Percentiles rank a stretch among this genome's conserved stretches.
phyloP scores from a whole-genome alignment of 2,888 invertebrate species.

The Hemaris fuciformis region DNA sequence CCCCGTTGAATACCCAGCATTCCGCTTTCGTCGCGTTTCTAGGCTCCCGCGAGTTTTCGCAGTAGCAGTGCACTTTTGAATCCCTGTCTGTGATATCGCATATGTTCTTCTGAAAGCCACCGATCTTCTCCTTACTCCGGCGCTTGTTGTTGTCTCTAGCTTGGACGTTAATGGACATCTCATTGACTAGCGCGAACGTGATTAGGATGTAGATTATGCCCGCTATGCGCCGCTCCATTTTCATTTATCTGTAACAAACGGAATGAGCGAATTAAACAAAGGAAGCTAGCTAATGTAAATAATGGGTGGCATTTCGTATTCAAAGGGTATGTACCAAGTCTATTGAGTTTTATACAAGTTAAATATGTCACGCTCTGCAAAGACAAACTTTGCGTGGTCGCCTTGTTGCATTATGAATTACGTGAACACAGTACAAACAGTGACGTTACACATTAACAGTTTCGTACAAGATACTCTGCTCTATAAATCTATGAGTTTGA shows the following conservation, averaged over 20 bases:
- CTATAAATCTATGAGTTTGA: too few relatives aligned
- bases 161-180: constrained; percentile 74
- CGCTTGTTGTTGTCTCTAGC: constrained; percentile 71
- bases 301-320: constrained; percentile 4
- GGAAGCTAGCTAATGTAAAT: background rate
- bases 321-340: constrained; percentile 7
- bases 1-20: constrained; percentile 88
- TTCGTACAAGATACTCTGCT: too few relatives aligned
- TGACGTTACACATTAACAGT: background rate
- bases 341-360: constrained; percentile 10
- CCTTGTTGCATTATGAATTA: constrained; percentile 10
- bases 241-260: constrained; percentile 70
- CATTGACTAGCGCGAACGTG: constrained; percentile 70
- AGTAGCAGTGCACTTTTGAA: constrained; percentile 85
- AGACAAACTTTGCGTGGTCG: background rate
- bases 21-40: constrained; percentile 86
- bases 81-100: constrained; percentile 80
- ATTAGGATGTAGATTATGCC: constrained; percentile 69
- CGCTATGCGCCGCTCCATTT: constrained; percentile 68
- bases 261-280: constrained; percentile 25
- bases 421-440: background rate
- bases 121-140: constrained; percentile 70
- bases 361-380: constrained; percentile 3
- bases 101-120: constrained; percentile 78
- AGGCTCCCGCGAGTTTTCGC: constrained; percentile 79